Base-by-base conservation (phyloP, 2,888 invertebrate genomes). In the Pteria penguin region DNA sequence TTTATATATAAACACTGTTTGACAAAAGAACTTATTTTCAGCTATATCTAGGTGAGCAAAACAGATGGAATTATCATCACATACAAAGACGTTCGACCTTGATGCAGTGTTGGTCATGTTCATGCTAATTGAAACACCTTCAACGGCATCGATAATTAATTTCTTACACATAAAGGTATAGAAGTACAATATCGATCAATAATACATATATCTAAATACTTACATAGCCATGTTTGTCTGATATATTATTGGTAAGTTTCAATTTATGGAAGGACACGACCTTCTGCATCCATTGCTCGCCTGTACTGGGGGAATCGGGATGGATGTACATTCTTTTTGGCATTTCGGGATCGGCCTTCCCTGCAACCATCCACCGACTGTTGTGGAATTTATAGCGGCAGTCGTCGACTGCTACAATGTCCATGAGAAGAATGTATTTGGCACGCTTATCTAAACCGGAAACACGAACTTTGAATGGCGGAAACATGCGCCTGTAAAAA, bases 181-280 rank as follows among this genome's bases (percentile, higher is more conserved):
- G n/a, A n/a, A n/a, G n/a, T n/a, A n/a, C n/a, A n/a, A n/a, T n/a
- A n/a, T n/a, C n/a, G n/a, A n/a, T n/a, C n/a, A n/a, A n/a, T n/a
- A n/a, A n/a, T n/a, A n/a, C 45, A 45, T 45, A 45, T 18, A 45
- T 45, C 45, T 45, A 14, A n/a, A 24, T 72, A 98, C 98, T 98
- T 96, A 98, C 98, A 96, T 98, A 98, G 95, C 98, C 98, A 94
- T 98, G 98, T 94, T 98, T 98, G 95, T 99, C 98, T 94, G 98
- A 97, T 94, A 99, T 98, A 95, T 99, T 99, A 94, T 99, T 99
- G 92, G 98, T 99, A 93, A 99, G 94, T 94, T 99, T 99, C 92
- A 99, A 95, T 93, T 99, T 98, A 94, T 99, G 98, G 94, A 99
- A 99, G 91, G 98, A 98, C 90, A 98, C 98, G 88, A 98, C 97